Evolutionary conservation across 2,797 vertebrate genomes (phyloP).

Genomic region (Morelia viridis): DNA sequence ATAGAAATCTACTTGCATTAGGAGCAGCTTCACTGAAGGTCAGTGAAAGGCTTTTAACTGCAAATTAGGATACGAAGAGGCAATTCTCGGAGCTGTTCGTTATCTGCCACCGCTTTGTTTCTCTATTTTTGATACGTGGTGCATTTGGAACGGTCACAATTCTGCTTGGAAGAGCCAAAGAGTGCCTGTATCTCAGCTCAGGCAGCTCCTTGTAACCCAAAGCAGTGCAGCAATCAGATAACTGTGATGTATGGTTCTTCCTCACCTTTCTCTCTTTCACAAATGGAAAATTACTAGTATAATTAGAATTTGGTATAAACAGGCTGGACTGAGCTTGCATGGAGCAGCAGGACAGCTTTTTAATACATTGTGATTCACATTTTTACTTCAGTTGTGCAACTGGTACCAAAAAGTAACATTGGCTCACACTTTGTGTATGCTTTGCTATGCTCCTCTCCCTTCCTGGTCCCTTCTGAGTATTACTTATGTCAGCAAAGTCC

Average conservation of each 20-base stretch:
- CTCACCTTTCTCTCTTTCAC: slow-evolving; percentile 44
- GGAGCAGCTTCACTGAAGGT: slow-evolving; percentile 61
- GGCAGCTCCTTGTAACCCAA: slow-evolving; percentile 34
- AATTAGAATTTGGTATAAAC: slow-evolving; percentile 58
- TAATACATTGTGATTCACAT: slow-evolving; percentile 48
- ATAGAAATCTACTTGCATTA: slow-evolving; percentile 23
- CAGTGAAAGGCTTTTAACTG: slow-evolving; percentile 61
- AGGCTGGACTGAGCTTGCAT: slow-evolving; percentile 19
- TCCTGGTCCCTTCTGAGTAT: not conserved
- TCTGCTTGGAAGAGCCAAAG: slow-evolving; percentile 43
- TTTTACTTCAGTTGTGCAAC: slow-evolving; percentile 34
- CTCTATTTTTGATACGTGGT: slow-evolving; percentile 22
- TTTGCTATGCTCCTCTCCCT: slow-evolving; percentile 19
- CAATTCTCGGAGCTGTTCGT: not conserved
- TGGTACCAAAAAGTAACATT: slow-evolving; percentile 40
- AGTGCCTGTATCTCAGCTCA: slow-evolving; percentile 28
- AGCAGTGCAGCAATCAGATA: slow-evolving; percentile 56
- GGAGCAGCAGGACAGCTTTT: slow-evolving; percentile 26
- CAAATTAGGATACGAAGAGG: slow-evolving; percentile 32
- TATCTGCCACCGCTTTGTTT: slow-evolving; percentile 36
- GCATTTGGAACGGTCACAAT: not conserved
- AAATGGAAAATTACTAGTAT: slow-evolving; percentile 57
- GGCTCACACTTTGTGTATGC: slow-evolving; percentile 28
- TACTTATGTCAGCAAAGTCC: slow-evolving; percentile 48
- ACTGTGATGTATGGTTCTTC: slow-evolving; percentile 21